Base-by-base conservation (phyloP, 2,797 vertebrate species). In the Tenualosa thibaudeaui region DNA sequence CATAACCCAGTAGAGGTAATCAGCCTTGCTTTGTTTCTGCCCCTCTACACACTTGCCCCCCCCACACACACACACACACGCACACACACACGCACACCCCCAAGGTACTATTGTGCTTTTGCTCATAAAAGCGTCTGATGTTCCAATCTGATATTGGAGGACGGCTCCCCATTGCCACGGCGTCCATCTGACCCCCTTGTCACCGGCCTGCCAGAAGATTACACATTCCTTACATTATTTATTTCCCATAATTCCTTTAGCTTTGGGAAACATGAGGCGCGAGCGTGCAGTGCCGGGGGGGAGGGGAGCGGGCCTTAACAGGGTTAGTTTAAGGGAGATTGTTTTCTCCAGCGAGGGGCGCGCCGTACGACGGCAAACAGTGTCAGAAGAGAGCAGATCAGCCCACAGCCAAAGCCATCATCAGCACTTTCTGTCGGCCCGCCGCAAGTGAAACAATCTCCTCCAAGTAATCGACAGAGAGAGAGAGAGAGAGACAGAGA, bases 1-100 rank as follows among this genome's bases (percentile, higher is more conserved):
- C 92, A 93, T 95, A 94, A 95, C 94, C 91, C 93, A 90, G 93
- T 93, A 95, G 94, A 95, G 95, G 94, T 96, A 95, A 96, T 95
- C 94, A 94, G 92, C 93, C 94, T 94, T 95, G 93, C 95, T 92
- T 90, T 85, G 94, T 93, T 92, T 92, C 94, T 90, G 89, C 92
- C 93, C 92, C 94, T 94, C 94, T 84, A 4, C 54, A 22, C 54
- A n/a, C n/a, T n/a, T n/a, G n/a, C 15, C 31, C 9, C 40, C 68
- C 71, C 71, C 6, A n/a, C n/a, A n/a, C n/a, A n/a, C n/a, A n/a
- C n/a, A n/a, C n/a, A n/a, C n/a, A n/a, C n/a, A n/a, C n/a, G n/a
- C n/a, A n/a, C n/a, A n/a, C n/a, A n/a, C n/a, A n/a, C 31, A 31
- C 31, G 1, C 31, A 31, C 31, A 31, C 40, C 68, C 71, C 71